phyloP scores from a whole-genome alignment of 1,140 invertebrate genomes.

The Temnothorax nylanderi region DNA sequence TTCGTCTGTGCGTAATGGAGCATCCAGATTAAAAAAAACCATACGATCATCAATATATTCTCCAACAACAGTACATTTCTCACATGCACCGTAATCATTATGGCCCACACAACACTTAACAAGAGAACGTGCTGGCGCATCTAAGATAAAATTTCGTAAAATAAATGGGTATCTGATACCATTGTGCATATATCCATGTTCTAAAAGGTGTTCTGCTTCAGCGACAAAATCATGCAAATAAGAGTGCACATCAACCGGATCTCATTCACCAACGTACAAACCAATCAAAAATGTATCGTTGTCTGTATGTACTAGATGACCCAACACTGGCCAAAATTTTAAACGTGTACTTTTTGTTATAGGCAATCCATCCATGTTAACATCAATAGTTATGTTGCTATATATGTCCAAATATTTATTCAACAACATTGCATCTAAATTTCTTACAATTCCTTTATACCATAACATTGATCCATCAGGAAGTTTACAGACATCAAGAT shows the following conservation, averaged over 20 bases:
- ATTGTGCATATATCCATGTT: neutral
- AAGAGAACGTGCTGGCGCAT: no score
- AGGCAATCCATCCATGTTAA: neutral
- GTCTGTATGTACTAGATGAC: neutral
- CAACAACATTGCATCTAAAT: neutral
- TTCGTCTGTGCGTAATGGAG: no score
- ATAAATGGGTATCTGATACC: neutral
- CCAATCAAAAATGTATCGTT: neutral
- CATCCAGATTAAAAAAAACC: no score
- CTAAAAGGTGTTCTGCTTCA: neutral
- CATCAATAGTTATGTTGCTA: neutral
- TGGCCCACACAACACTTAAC: no score
- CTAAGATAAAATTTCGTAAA: no score
- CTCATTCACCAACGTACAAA: neutral
- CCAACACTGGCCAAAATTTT: neutral
- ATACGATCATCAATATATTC: no score
- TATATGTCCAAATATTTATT: neutral
- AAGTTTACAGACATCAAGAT: neutral
- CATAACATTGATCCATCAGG: neutral
- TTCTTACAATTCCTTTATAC: neutral
- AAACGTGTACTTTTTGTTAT: neutral
- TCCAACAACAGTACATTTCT: no score
- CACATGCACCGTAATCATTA: no score
- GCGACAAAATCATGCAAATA: neutral
- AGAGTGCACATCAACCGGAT: neutral